Percentiles rank a stretch among this genome's conserved stretches.
phyloP scores from a whole-genome alignment of 2,888 invertebrate species.

The Macrosiphum euphorbiae region DNA sequence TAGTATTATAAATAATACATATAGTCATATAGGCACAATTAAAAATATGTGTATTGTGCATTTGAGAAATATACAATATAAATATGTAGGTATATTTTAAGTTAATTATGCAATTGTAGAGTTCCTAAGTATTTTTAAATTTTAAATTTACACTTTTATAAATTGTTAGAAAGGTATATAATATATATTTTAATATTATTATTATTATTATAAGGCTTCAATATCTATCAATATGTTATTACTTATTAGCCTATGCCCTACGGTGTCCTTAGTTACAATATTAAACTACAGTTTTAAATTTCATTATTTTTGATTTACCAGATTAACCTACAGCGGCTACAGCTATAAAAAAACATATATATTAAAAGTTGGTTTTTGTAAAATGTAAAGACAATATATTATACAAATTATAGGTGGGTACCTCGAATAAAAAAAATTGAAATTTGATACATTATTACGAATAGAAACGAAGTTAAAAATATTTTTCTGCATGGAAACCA shows the following conservation, averaged over 20 bases:
- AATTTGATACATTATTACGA: not conserved
- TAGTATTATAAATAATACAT: not conserved
- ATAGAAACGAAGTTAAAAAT: not conserved
- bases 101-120: not conserved
- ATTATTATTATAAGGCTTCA: not conserved
- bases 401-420: not conserved
- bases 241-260: not conserved
- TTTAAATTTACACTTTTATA: not conserved
- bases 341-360: not conserved
- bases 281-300: not conserved
- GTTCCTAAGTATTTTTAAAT: not conserved
- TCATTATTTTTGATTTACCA: not conserved
- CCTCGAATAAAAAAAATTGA: not conserved
- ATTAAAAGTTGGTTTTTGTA: not conserved
- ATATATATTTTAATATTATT: not conserved
- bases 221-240: not conserved
- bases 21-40: too few species aligned
- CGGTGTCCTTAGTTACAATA: not conserved
- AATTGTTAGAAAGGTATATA: not conserved
- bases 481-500: not conserved
- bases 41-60: not conserved
- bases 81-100: not conserved
- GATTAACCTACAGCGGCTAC: too few species aligned
- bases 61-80: not conserved
- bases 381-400: not conserved